Base-by-base conservation (phyloP, 2,888 invertebrate species). In the Dicyrtomina minuta region DNA sequence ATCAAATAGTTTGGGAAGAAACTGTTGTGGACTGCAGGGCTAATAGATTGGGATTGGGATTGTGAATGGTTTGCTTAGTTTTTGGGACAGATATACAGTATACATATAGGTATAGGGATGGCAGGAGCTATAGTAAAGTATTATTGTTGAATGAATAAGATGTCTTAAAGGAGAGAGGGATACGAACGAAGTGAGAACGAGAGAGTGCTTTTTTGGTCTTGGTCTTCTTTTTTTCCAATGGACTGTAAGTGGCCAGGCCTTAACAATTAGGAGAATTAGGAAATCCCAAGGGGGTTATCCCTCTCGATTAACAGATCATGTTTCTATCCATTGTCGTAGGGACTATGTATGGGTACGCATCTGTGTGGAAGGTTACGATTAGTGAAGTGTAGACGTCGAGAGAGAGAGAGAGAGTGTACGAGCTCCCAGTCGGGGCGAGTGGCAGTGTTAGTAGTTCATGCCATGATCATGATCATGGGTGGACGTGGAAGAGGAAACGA, bases 261-360 rank as follows among this genome's bases (percentile, higher is more conserved):
- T 69, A 73, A 77, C 77, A 77, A 77, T 77, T 76, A 77, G 74
- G 77, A 75, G 76, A 77, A 77, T 77, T 76, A 77, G 73, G 68
- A 73, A 76, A 71, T 75, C 75, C 75, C 74, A 17, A 61, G 75
- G 75, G 75, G 74, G 74, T 75, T 77, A 75, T 75, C 75, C 76
- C 76, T 75, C 77, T 74, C 77, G 76, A 76, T 75, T 76, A 77
- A 72, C 72, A 76, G 77, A 77, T 77, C 77, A 75, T 77, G 76
- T 77, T 77, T 72, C 76, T 53, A 58, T 68, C 60, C 70, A 55
- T 71, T 56, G 56, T 56, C n/a, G n/a, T 53, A 4, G n/a, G 53
- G 17, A 17, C n/a, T 13, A 22, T 20, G 12, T 17, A 55, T 27
- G n/a, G 33, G 58, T 58, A n/a, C 17, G 15, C 58, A 58, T 58